Evolutionary conservation across 2,888 invertebrate genomes (phyloP), one percentile per base, ranked within the genome.

Genomic region (Agrochola lota): DNA sequence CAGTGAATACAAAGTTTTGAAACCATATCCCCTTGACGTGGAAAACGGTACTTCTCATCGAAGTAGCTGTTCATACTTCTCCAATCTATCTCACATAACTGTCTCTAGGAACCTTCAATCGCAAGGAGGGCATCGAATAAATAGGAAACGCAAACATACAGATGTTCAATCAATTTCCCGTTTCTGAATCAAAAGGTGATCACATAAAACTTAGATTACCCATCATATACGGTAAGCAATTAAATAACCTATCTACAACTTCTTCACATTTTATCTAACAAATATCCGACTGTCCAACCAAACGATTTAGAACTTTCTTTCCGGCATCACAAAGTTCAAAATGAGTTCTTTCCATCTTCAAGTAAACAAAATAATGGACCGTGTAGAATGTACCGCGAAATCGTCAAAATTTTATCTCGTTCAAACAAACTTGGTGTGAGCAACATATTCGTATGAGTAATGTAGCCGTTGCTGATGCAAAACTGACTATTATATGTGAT

Each of bases 301-400:
- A 75, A 49, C 23, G 43, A 84, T 70, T 84, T 2, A 17, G 30
- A 77, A 66, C 77, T 74, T 43, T 82, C 46, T 63, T 30, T 5
- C 3, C 20, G 4, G 17, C 15, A 6, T 0, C 5, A 62, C 67
- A 85, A 67, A 76, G 79, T 59, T 72, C 26, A 72, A 78, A 84
- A 64, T 78, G 0, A 59, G 26, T 74, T 3, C 17, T 12, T n/a
- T 43, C 43, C 52, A 67, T 60, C 26, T 73, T 74, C 83, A 81
- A 83, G 84, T 84, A 89, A 88, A 87, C 83, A 88, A 77, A 86
- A 73, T 89, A 90, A 90, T 81, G 85, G 87, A 77, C 88, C 90
- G 75, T 91, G 87, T 81, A 86, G 84, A 91, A 91, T 86, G 73
- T 81, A 77, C 87, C 90, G 86, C 85, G 85, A 91, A 91, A 91